Evolutionary conservation across 2,888 invertebrate genomes (phyloP).

Genomic region (Dryobotodes eremita): DNA sequence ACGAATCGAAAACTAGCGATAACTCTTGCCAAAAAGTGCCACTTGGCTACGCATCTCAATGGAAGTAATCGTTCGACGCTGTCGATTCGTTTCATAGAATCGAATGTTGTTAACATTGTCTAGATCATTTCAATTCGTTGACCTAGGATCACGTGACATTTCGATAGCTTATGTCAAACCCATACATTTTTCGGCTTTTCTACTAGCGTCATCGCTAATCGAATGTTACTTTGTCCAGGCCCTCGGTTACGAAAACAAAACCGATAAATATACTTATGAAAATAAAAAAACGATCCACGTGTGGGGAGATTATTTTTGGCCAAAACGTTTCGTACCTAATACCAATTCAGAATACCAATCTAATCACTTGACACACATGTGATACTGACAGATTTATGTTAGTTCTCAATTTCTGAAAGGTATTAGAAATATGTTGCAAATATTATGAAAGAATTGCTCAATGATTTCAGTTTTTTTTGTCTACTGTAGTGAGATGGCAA

Average conservation of each 20-base stretch:
- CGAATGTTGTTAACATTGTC: too few relatives aligned
- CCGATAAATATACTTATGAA: not conserved
- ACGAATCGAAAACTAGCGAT: too few relatives aligned
- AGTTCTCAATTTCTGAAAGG: not conserved
- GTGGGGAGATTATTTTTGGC: not conserved
- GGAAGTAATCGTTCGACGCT: too few relatives aligned
- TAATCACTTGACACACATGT: not conserved
- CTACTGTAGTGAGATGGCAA: not conserved
- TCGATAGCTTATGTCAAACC: too few relatives aligned
- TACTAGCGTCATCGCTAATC: too few relatives aligned
- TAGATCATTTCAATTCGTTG: too few relatives aligned
- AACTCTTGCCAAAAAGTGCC: too few relatives aligned
- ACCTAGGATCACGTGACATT: too few relatives aligned
- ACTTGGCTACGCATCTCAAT: too few relatives aligned
- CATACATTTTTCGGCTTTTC: too few relatives aligned
- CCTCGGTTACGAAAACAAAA: not conserved
- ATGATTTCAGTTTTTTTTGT: not conserved
- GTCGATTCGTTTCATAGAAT: too few relatives aligned
- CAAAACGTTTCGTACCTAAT: not conserved
- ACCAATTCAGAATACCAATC: not conserved
- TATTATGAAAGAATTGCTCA: not conserved
- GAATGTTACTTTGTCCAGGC: too few relatives aligned
- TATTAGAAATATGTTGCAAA: not conserved
- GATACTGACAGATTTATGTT: not conserved
- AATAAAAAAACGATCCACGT: slow-evolving; percentile 5